Evolutionary conservation across 2,113 vertebrate species (phyloP), one percentile per base, ranked within the genome.

Genomic region (Zapornia atra): DNA sequence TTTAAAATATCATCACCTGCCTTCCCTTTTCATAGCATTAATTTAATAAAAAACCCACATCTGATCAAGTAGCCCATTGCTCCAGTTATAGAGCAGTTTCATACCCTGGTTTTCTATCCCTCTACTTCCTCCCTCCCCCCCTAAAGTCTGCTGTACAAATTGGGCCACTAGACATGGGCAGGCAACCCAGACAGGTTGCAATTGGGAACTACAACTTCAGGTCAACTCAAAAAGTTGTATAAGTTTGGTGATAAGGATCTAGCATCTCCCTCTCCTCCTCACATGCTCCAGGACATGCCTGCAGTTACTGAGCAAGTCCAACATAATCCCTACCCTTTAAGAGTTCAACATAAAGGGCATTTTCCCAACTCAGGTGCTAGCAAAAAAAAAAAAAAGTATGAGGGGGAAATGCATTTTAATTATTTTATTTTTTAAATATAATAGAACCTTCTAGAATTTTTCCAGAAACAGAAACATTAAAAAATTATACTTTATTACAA

Each of bases 401-500:
- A 96, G 95, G 95, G 89, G 94, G 81, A 97, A 92, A 91, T 97
- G 93, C 93, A 97, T 98, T 99, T 98, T 91, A 98, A 98, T 98
- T 97, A 94, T 99, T 99, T 99, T 98, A 98, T 98, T 98, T 98
- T 99, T 98, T 99, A 99, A 99, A 99, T 99, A 99, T 96, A 97
- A 97, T 98, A 93, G 96, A 99, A 97, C 98, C 98, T 97, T 98
- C 98, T 98, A 98, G 99, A 98, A 97, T 98, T 98, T 98, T 97
- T 97, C 97, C 98, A 99, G 98, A 98, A 99, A 98, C 98, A 98
- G 98, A 97, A 99, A 99, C 98, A 98, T 98, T 98, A 98, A 99
- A 99, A 99, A 98, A 97, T 99, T 98, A 99, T 98, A 99, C 97
- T 99, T 99, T 99, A 99, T 99, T 99, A 99, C 99, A 99, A 99